Evolutionary conservation across 2,888 invertebrate species (phyloP).

Genomic region (Yponomeuta plumbellus): DNA sequence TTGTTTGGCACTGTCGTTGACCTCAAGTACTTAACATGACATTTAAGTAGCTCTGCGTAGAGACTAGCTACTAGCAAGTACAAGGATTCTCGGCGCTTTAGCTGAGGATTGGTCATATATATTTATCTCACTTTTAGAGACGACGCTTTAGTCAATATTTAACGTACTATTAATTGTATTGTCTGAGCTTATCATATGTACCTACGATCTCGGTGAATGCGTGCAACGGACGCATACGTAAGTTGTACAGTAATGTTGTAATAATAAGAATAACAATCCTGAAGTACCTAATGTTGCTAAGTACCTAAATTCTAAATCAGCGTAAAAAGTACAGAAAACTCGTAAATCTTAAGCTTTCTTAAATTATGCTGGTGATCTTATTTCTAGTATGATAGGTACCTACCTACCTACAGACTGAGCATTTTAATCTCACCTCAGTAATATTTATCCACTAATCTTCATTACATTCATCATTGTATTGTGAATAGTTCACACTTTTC

Average conservation of each 20-base stretch:
- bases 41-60: too few species aligned
- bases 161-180: not conserved
- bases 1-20: not conserved
- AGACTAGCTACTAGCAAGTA: too few species aligned
- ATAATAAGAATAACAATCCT: constrained; percentile 46
- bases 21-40: too few species aligned
- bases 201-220: not conserved
- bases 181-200: constrained; percentile 1
- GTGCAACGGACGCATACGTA: constrained; percentile 33
- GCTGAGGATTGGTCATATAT: not conserved
- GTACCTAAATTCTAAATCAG: not conserved
- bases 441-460: not conserved
- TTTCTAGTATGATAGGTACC: not conserved
- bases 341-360: not conserved
- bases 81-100: not conserved
- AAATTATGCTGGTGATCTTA: not conserved
- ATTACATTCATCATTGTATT: not conserved
- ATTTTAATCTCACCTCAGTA: not conserved
- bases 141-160: too few species aligned
- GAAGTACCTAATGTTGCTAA: not conserved
- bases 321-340: not conserved
- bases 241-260: constrained; percentile 59
- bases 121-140: too few species aligned
- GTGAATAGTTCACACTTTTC: not conserved
- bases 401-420: not conserved